These are phyloP conservation scores for Tigriopus californicus DNA, from an alignment of 2,888 invertebrate species.

Conservation along the genomic window DNA sequence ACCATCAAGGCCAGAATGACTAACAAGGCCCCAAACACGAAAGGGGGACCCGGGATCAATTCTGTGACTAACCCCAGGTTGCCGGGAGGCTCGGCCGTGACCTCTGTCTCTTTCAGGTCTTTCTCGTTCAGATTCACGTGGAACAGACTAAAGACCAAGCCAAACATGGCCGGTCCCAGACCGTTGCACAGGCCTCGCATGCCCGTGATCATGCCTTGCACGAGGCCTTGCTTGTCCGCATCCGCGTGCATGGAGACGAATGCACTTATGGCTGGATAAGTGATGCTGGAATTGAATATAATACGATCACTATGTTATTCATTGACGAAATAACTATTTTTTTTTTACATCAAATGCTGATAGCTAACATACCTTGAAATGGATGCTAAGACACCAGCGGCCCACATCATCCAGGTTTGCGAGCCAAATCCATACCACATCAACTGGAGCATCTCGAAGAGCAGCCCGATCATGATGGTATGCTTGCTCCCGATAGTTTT, in stretches of 20 bases:
- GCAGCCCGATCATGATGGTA: conserved; percentile 86
- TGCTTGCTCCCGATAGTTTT: conserved; percentile 78
- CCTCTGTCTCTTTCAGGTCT: conserved; percentile 6
- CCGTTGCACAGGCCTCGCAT: conserved; percentile 96
- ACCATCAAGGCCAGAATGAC: conserved; percentile 89
- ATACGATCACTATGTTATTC: too few relatives aligned
- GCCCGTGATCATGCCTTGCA: conserved; percentile 96
- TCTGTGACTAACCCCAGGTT: conserved; percentile 28
- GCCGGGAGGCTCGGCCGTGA: background rate
- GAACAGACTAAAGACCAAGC: conserved; percentile 93
- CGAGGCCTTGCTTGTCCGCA: conserved; percentile 84
- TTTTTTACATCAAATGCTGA: too few relatives aligned
- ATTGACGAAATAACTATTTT: too few relatives aligned
- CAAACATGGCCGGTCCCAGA: conserved; percentile 93
- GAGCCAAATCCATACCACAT: conserved; percentile 95
- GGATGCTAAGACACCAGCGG: conserved; percentile 86
- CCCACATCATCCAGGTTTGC: conserved; percentile 99
- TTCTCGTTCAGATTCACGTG: conserved; percentile 79
- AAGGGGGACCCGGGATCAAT: conserved; percentile 90
- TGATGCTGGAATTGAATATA: conserved; percentile 57
- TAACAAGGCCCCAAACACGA: conserved; percentile 89
- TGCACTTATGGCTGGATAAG: conserved; percentile 96
- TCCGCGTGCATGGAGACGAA: conserved; percentile 94
- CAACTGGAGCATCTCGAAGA: conserved; percentile 90
- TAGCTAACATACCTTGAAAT: conserved; percentile 38